These are phyloP conservation scores for Chaenocephalus aceratus DNA, from an alignment of 2,113 vertebrate genomes.

Conservation along the genomic window DNA sequence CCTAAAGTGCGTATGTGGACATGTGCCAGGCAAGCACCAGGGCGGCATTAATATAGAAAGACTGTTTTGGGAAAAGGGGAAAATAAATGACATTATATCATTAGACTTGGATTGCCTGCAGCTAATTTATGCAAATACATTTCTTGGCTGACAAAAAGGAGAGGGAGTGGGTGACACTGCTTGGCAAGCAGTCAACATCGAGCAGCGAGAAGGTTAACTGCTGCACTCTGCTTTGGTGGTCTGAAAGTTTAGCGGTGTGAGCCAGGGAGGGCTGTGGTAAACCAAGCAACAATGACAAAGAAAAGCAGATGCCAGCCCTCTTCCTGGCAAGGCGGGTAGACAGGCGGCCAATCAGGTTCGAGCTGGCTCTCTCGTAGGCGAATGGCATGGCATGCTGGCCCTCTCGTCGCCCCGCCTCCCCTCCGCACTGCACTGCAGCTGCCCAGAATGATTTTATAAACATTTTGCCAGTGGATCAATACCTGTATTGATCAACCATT, in stretches of 20 bases:
- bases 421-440: conserved; percentile 74
- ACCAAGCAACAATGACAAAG: conserved; percentile 63
- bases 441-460: conserved; percentile 89
- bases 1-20: conserved; percentile 16
- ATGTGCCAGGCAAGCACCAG: conserved; percentile 9
- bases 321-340: conserved; percentile 78
- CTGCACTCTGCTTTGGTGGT: conserved; percentile 49
- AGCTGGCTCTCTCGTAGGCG: conserved; percentile 64
- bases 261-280: conserved; percentile 52
- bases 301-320: conserved; percentile 67
- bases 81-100: conserved; percentile 66
- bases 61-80: conserved; percentile 32
- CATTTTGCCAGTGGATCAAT: conserved; percentile 91
- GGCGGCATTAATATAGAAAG: conserved; percentile 7
- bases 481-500: conserved; percentile 90
- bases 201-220: conserved; percentile 66
- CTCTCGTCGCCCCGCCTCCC: conserved; percentile 68
- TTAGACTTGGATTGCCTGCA: conserved; percentile 76
- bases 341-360: conserved; percentile 76
- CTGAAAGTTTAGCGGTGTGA: conserved; percentile 70
- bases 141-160: conserved; percentile 67
- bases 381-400: conserved; percentile 79
- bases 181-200: conserved; percentile 69
- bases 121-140: conserved; percentile 86
- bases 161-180: conserved; percentile 47